Percentiles rank a stretch among this genome's conserved stretches.
Evolutionary conservation across 2,797 vertebrate species (phyloP).

Genomic region (Falco novaeseelandiae): DNA sequence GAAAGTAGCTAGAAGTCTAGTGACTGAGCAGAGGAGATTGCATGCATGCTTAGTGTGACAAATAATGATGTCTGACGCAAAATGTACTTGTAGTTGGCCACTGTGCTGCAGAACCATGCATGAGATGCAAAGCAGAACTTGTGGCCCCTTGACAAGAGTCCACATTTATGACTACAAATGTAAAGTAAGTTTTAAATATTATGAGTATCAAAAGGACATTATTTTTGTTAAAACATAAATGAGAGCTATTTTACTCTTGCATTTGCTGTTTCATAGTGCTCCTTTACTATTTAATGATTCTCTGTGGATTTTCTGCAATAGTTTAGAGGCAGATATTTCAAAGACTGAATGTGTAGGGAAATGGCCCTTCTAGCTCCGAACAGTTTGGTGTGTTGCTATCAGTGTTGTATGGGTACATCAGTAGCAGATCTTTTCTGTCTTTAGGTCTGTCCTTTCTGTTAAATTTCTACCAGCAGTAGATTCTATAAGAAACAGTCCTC

Average conservation of each 20-base stretch:
- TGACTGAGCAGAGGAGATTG: neutral
- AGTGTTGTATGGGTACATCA: neutral
- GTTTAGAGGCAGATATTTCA: neutral
- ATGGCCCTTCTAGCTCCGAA: neutral
- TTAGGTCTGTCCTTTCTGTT: neutral
- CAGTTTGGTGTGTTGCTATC: neutral
- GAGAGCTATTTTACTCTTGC: neutral
- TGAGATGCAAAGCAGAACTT: neutral
- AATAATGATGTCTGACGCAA: neutral
- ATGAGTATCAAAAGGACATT: neutral
- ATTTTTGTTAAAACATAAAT: neutral
- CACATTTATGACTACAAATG: neutral
- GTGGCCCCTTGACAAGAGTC: neutral
- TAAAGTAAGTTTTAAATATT: neutral
- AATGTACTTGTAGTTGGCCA: neutral
- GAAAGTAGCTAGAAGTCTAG: neutral
- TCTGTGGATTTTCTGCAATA: neutral
- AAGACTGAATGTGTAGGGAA: neutral
- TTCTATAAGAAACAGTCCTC: neutral
- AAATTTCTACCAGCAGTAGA: neutral
- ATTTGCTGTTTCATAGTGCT: neutral
- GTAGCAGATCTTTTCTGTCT: neutral
- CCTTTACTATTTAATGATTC: neutral
- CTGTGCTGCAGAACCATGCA: neutral
- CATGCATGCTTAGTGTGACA: neutral